Percentiles rank a stretch among this genome's conserved stretches.
These are phyloP conservation scores for Okamejei kenojei DNA, from an alignment of 2,797 vertebrate species.

Conservation along the genomic window DNA sequence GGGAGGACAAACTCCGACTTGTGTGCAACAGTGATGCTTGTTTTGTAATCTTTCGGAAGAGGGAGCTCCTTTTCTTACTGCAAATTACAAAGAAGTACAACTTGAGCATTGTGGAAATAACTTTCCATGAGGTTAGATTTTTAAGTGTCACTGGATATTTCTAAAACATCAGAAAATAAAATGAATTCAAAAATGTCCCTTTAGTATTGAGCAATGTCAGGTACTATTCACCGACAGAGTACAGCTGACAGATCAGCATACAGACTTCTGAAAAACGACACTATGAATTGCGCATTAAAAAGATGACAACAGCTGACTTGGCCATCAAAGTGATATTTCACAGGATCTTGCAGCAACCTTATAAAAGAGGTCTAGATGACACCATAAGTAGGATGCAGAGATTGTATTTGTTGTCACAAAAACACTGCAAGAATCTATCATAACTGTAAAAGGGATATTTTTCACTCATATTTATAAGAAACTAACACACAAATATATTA, in stretches of 20 bases:
- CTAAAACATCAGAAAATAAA: neutral
- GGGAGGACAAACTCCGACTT: constrained; percentile 85
- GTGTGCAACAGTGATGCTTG: constrained; percentile 88
- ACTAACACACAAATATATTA: neutral
- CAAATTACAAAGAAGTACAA: neutral
- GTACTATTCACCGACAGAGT: neutral
- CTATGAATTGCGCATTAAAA: neutral
- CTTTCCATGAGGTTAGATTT: neutral
- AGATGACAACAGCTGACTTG: neutral
- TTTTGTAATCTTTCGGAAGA: constrained; percentile 89
- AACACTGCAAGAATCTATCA: neutral
- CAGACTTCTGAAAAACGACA: neutral
- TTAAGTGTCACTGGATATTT: neutral
- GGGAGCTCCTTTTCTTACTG: constrained; percentile 83
- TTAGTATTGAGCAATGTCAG: neutral
- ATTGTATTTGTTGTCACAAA: neutral
- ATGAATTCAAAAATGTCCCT: neutral
- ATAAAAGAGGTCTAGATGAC: neutral
- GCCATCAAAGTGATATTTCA: neutral
- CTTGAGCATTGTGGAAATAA: neutral
- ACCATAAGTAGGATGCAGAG: neutral
- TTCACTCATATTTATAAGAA: neutral
- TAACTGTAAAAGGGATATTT: neutral
- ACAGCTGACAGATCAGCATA: neutral
- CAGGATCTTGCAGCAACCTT: neutral